Evolutionary conservation across 2,113 vertebrate species (phyloP), one percentile per base, ranked within the genome.

Genomic region (Prinia subflava): DNA sequence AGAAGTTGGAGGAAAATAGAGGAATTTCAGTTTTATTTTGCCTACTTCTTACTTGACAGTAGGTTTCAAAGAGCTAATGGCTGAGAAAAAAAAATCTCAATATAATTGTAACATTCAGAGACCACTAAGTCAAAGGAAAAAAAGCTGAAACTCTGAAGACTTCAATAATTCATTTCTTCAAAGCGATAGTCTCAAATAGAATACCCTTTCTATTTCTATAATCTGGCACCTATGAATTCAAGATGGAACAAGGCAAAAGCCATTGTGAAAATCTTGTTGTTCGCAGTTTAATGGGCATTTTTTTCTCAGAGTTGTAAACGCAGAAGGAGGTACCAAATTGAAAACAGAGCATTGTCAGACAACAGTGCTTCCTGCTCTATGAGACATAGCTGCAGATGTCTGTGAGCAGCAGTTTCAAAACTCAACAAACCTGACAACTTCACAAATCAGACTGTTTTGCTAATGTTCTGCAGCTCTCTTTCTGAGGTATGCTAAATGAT

Each of bases 311-410:
- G 46, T 52, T 90, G 79, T 50, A 93, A 83, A 90, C 11, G 4
- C 83, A 93, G 76, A 71, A 94, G 89, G 88, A 94, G 89, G 59
- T 75, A 90, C 30, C 60, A 92, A 95, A 95, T 84, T 96, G 89
- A 89, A 97, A 96, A 82, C 94, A 97, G 91, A 89, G 41, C 39
- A 82, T 89, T 82, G 87, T 94, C 60, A 92, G 73, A 86, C 73
- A 91, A 33, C 47, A 78, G 80, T 33, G 25, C 47, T 93, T 96
- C 86, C 76, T 86, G 87, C 70, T 85, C 75, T 69, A 15, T 67
- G 56, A 83, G 49, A 82, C 70, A 23, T 9, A 24, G 53, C 37
- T 87, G 49, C 78, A 91, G 74, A 84, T 94, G 74, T 85, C 87
- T 93, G 41, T 4, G 2, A 95, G 75, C 53, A 85, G 39, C 31